Conservation (phyloP, 2,113 vertebrate species). For the Cyanoramphus novaezelandiae region DNA sequence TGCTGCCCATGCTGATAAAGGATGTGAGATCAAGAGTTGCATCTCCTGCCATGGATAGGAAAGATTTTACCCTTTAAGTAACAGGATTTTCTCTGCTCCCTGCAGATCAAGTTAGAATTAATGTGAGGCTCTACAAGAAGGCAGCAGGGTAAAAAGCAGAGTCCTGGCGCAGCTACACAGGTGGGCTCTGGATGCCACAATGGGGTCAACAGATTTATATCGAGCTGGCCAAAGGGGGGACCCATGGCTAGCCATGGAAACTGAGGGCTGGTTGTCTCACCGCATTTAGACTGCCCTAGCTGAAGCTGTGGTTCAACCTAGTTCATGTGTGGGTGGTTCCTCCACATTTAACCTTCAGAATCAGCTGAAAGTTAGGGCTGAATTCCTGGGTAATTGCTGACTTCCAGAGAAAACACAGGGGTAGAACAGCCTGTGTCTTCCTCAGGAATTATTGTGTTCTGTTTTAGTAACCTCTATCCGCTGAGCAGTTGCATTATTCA, state of each 20-base stretch:
- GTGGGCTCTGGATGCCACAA: accelerated
- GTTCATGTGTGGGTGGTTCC: not conserved
- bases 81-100: not conserved
- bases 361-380: not conserved
- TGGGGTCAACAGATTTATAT: accelerated
- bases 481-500: not conserved
- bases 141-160: not conserved
- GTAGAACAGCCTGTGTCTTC: not conserved
- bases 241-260: accelerated
- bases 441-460: not conserved
- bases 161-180: accelerated
- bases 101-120: not conserved
- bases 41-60: not conserved
- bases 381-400: not conserved
- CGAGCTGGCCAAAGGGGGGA: not conserved
- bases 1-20: not conserved
- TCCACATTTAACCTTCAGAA: conserved; percentile 9
- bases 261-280: not conserved
- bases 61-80: not conserved
- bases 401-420: not conserved
- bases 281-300: not conserved
- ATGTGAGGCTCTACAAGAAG: not conserved
- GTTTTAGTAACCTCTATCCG: not conserved
- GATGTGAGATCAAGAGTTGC: not conserved
- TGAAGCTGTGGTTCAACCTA: not conserved